These are phyloP conservation scores for Timema podura DNA, from an alignment of 2,888 invertebrate species.

Conservation along the genomic window DNA sequence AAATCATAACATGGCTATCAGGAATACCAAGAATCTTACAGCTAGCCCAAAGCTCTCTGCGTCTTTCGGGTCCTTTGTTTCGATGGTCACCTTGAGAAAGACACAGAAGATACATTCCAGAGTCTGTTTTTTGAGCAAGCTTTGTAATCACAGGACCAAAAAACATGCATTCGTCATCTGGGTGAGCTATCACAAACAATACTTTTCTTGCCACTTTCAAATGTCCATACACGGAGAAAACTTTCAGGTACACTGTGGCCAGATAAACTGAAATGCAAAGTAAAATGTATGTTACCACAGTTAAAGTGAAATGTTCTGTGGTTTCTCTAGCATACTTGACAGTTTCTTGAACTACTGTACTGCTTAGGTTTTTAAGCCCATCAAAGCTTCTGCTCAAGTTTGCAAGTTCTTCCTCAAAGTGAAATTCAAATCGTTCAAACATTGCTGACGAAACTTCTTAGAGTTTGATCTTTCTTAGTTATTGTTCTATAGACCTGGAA, in stretches of 20 bases:
- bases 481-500: too few relatives aligned
- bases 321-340: conserved; percentile 48
- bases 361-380: conserved; percentile 23
- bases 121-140: conserved; percentile 57
- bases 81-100: conserved; percentile 74
- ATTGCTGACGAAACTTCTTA: too few relatives aligned
- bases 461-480: too few relatives aligned
- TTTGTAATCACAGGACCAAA: conserved; percentile 86
- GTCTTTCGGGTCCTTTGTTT: conserved; percentile 59
- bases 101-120: conserved; percentile 76
- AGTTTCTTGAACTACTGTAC: conserved; percentile 28
- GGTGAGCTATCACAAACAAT: conserved; percentile 87
- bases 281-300: conserved; percentile 51
- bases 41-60: conserved; percentile 76
- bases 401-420: too few relatives aligned
- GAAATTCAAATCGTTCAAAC: too few relatives aligned
- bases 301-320: conserved; percentile 54
- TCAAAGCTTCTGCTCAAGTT: not conserved
- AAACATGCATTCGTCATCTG: conserved; percentile 99
- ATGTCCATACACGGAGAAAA: conserved; percentile 44
- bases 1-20: conserved; percentile 65
- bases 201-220: conserved; percentile 57
- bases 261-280: conserved; percentile 49
- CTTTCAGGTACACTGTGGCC: conserved; percentile 43
- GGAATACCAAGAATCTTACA: conserved; percentile 76